Conservation (phyloP, 1,140 invertebrate genomes). For the Saccostrea glomerata region DNA sequence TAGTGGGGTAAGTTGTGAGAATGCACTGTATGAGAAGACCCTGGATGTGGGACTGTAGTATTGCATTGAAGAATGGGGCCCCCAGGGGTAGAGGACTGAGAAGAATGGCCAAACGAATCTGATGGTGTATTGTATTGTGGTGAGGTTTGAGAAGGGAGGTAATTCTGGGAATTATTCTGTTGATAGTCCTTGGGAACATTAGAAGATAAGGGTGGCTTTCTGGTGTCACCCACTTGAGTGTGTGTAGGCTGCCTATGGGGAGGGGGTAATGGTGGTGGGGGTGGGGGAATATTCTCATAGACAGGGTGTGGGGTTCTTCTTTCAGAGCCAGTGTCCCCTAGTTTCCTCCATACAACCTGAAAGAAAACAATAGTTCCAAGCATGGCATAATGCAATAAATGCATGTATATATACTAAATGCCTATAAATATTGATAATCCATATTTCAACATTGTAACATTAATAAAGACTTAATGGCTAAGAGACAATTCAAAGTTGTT, state of each 20-base stretch:
- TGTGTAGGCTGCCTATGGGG: conserved; percentile 3
- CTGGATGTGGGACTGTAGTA: conserved; percentile 43
- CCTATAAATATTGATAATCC: too few relatives aligned
- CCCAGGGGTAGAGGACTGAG: conserved; percentile 13
- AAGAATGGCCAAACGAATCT: conserved; percentile 17
- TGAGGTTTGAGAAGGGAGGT: conserved; percentile 22
- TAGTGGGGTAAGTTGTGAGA: conserved; percentile 52
- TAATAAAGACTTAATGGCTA: too few relatives aligned
- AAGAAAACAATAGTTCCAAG: conserved; percentile 38
- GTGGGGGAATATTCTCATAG: conserved; percentile 59
- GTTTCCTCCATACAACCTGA: conserved; percentile 78
- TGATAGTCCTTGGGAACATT: not conserved
- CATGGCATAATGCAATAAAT: too few relatives aligned
- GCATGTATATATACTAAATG: too few relatives aligned
- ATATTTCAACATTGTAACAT: too few relatives aligned
- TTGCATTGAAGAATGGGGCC: conserved; percentile 34
- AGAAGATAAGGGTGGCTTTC: conserved; percentile 20
- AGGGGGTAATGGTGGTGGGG: conserved; percentile 37
- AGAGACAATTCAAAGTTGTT: too few relatives aligned
- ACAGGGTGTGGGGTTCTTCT: conserved; percentile 50
- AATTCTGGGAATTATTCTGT: conserved; percentile 15
- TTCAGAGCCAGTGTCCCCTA: conserved; percentile 72
- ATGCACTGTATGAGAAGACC: conserved; percentile 56
- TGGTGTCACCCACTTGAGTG: not conserved
- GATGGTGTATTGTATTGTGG: conserved; percentile 19